Base-by-base conservation (phyloP, 2,113 vertebrate genomes). In the Engraulis encrasicolus region DNA sequence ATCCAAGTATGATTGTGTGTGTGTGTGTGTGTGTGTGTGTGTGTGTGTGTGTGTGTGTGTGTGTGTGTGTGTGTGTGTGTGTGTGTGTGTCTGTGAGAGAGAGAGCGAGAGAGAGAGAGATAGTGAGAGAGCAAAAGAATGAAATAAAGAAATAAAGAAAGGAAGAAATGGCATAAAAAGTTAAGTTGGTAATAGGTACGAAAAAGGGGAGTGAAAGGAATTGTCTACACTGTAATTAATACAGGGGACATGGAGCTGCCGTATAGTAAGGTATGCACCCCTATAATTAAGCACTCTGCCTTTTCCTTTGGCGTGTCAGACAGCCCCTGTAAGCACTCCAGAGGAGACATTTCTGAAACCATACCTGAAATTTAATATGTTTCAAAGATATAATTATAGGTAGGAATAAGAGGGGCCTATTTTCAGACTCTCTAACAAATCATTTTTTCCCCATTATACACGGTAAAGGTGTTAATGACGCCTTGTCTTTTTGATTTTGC, bases 391-490 rank as follows among this genome's bases (percentile, higher is more conserved):
- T 94, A 94, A 95, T 95, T 93, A 94, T 89, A 92, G 90, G 90
- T 74, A 90, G 84, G 89, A 89, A 94, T 89, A 94, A 92, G 87
- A 88, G 89, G n/a, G 88, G 89, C 87, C 89, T 95, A 93, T 95
- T 95, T 95, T 93, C 91, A 92, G 92, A 93, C 87, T 88, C 92
- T 90, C 90, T 93, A 93, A 91, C 92, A 94, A 95, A 94, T 90
- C 92, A 91, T 93, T 95, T 86, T 93, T 93, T 89, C 90, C 66
- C 66, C 85, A 94, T 95, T 93, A 93, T 91, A 92, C 87, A 90
- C 87, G 89, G 91, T 93, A 94, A 94, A 94, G 90, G 93, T 95
- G 91, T 93, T 94, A 95, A 95, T 95, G 90, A 93, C 91, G 87
- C 89, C 92, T 92, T 92, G 91, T 92, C 92, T 92, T 93, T 92